A percentile compares a stretch with the other conserved stretches of the same genome.
These are phyloP conservation scores for Tenthredo distinguenda DNA, from an alignment of 2,888 invertebrate genomes.

Conservation along the genomic window DNA sequence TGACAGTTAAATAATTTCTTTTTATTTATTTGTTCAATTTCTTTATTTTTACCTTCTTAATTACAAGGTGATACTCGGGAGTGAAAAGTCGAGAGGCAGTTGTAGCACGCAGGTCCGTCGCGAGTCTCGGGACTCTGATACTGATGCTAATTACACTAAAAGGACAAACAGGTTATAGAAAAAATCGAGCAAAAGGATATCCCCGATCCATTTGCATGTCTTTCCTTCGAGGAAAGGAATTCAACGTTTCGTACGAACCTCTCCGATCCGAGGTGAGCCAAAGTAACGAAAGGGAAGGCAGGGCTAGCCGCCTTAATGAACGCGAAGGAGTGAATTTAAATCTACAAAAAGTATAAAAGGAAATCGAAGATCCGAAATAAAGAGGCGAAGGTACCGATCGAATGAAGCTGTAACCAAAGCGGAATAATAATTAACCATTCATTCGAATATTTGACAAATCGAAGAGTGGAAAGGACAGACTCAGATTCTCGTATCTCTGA, in stretches of 20 bases:
- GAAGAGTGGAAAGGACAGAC: background rate
- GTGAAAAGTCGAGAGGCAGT: background rate
- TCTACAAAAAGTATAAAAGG: background rate
- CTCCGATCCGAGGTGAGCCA: too few species aligned
- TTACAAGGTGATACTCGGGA: constrained; percentile 21
- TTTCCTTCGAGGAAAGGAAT: constrained; percentile 68
- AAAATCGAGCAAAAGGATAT: constrained; percentile 53
- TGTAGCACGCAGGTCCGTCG: constrained; percentile 35
- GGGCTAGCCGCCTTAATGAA: constrained; percentile 15
- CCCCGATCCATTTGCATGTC: constrained; percentile 70
- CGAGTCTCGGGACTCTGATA: constrained; percentile 11
- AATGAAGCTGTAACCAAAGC: background rate
- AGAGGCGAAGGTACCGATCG: background rate
- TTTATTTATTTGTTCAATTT: background rate
- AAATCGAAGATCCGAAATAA: background rate
- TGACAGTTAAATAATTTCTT: background rate
- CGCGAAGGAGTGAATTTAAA: constrained; percentile 40
- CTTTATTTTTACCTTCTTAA: background rate
- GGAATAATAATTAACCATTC: background rate
- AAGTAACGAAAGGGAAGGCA: background rate
- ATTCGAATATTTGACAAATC: background rate
- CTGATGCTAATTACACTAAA: constrained; percentile 50
- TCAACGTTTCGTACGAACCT: constrained; percentile 32
- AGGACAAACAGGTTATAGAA: constrained; percentile 40
- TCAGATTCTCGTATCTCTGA: background rate